These are phyloP conservation scores for Taeniopygia guttata DNA, from an alignment of 2,797 vertebrate genomes.

Conservation along the genomic window DNA sequence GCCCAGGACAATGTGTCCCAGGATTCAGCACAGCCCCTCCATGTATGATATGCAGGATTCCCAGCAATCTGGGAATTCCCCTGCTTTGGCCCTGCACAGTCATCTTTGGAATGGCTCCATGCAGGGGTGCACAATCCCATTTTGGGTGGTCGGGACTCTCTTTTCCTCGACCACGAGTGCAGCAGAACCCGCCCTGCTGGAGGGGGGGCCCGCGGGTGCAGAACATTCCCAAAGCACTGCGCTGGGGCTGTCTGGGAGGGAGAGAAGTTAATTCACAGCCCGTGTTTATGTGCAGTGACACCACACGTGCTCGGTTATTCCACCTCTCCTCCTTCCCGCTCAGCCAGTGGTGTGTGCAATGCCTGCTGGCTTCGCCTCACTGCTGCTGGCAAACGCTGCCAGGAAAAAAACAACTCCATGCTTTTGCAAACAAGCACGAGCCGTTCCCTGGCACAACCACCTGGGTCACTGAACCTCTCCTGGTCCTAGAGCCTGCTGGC, in stretches of 20 bases:
- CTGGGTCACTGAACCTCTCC: not conserved
- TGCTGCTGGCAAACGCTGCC: not conserved
- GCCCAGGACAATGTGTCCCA: accelerated
- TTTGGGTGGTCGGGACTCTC: not conserved
- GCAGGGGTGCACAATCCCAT: accelerated
- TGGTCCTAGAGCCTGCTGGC: not conserved
- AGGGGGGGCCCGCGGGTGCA: not conserved
- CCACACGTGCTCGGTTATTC: not conserved
- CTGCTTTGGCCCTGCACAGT: not conserved
- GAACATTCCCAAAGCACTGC: accelerated
- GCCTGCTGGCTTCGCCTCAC: not conserved
- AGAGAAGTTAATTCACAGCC: not conserved
- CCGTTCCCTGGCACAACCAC: not conserved
- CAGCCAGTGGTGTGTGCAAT: not conserved
- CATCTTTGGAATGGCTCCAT: accelerated
- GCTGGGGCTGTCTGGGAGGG: not conserved
- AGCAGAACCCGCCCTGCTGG: accelerated
- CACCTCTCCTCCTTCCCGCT: not conserved
- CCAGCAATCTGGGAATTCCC: not conserved
- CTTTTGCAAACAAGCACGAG: not conserved
- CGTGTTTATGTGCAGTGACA: not conserved
- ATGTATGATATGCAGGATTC: not conserved
- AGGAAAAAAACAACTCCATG: not conserved
- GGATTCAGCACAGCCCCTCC: not conserved
- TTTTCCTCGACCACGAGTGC: not conserved